phyloP scores from a whole-genome alignment of 1,140 invertebrate genomes.

The Calliopsis andreniformis region DNA sequence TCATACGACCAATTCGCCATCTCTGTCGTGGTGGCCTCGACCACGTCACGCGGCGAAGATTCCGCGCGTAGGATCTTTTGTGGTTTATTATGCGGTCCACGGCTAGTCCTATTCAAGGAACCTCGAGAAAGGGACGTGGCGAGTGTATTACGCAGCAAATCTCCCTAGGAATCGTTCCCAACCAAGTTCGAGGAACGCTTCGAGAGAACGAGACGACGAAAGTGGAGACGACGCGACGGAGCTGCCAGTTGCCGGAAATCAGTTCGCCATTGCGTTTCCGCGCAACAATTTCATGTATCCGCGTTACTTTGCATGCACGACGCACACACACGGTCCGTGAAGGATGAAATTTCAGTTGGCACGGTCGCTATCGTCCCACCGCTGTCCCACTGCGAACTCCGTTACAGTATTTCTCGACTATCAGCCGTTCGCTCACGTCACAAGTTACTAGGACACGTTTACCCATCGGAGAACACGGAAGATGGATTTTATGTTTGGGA shows the following conservation, averaged over 20 bases:
- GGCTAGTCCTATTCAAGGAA: not conserved
- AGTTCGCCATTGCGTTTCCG: constrained; percentile 4
- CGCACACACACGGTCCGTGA: not conserved
- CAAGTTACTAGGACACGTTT: constrained; percentile 33
- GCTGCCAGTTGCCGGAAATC: constrained; percentile 34
- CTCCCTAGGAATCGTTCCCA: not conserved
- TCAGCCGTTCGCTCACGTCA: constrained; percentile 28
- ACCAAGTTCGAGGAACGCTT: not conserved
- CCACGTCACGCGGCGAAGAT: not conserved
- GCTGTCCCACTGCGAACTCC: constrained; percentile 50
- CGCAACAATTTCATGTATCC: constrained; percentile 29
- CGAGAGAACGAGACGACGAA: not conserved
- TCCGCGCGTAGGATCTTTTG: not conserved
- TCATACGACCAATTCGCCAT: not conserved
- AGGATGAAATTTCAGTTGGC: constrained; percentile 62
- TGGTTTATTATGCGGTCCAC: constrained; percentile 15
- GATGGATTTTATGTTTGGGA: too few relatives aligned
- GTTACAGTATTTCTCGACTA: constrained; percentile 59
- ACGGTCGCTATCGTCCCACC: constrained; percentile 44
- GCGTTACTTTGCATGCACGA: constrained; percentile 7
- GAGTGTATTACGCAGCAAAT: constrained; percentile 15
- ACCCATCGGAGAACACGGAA: constrained; percentile 20
- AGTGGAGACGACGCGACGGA: not conserved
- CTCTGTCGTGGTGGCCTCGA: not conserved
- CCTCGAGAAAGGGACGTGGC: not conserved